A percentile compares a stretch with the other conserved stretches of the same genome.
phyloP scores from a whole-genome alignment of 2,113 vertebrate species.

The Podocnemis expansa region DNA sequence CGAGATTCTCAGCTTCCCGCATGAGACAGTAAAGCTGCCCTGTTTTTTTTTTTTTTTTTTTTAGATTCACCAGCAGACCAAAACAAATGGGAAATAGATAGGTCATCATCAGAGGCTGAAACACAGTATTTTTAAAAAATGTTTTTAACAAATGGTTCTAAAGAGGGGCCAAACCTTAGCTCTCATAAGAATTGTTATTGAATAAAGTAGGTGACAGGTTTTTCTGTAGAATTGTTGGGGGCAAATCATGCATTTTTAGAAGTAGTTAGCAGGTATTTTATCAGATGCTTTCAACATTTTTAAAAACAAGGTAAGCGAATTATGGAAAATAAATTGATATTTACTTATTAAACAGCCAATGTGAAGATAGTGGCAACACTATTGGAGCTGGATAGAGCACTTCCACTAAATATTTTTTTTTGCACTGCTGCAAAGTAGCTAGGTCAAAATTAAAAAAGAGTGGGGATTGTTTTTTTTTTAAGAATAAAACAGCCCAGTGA shows the following conservation, averaged over 20 bases:
- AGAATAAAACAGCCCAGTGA: not conserved
- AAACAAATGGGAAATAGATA: not conserved
- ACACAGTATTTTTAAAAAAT: not conserved
- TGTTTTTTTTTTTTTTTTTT: not conserved
- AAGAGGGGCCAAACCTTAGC: not conserved
- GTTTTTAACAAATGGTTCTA: not conserved
- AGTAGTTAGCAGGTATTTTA: not conserved
- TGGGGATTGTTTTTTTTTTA: not conserved
- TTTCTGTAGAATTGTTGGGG: not conserved
- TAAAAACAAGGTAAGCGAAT: not conserved
- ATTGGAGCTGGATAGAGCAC: not conserved
- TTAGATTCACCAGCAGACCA: not conserved
- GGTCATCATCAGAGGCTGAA: not conserved
- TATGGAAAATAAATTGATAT: not conserved
- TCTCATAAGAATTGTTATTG: not conserved
- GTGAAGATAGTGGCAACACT: slow-evolving; percentile 28
- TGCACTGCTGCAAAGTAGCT: not conserved
- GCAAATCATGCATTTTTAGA: not conserved
- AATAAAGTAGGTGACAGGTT: not conserved
- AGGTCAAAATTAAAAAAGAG: not conserved
- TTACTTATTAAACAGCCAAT: slow-evolving; percentile 10
- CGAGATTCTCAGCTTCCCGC: not conserved
- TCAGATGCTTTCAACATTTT: not conserved
- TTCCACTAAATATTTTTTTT: not conserved
- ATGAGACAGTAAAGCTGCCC: not conserved